Conservation (phyloP, 1,140 invertebrate species). For the Sitodiplosis mosellana region DNA sequence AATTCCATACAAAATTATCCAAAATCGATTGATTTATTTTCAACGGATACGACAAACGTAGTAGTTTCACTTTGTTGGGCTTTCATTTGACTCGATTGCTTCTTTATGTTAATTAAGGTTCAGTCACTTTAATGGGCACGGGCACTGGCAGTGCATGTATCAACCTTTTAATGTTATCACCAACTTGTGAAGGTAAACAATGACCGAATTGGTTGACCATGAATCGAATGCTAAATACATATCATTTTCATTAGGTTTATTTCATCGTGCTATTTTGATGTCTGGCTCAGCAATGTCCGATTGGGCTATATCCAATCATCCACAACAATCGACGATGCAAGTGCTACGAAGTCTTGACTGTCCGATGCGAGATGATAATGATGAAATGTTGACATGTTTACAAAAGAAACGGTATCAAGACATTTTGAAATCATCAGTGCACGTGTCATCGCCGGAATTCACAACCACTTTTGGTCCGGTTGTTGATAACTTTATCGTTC, state of each 20-base stretch:
- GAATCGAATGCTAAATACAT: conserved; percentile 1
- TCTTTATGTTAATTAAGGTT: conserved; percentile 8
- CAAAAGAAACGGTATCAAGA: conserved; percentile 41
- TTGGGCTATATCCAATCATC: conserved; percentile 71
- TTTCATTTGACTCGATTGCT: too few relatives aligned
- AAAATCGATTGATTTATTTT: too few relatives aligned
- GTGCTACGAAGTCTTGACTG: conserved; percentile 67
- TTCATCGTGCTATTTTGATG: conserved; percentile 84
- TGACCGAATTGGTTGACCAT: neutral
- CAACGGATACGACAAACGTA: too few relatives aligned
- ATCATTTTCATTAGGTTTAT: conserved; percentile 43
- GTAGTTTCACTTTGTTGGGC: too few relatives aligned
- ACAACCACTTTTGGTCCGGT: conserved; percentile 59
- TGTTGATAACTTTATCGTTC: conserved; percentile 66
- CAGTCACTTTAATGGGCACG: conserved; percentile 82
- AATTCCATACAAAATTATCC: too few relatives aligned
- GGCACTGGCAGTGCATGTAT: conserved; percentile 85
- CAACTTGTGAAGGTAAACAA: conserved; percentile 39
- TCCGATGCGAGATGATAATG: conserved; percentile 30
- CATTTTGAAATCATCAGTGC: conserved; percentile 42
- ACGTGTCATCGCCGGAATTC: conserved; percentile 39
- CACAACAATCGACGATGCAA: conserved; percentile 57
- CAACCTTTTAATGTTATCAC: conserved; percentile 74
- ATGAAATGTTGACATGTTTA: conserved; percentile 33
- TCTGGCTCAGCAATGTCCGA: conserved; percentile 80